These are phyloP conservation scores for Catocala nupta DNA, from an alignment of 2,888 invertebrate species.

Conservation along the genomic window DNA sequence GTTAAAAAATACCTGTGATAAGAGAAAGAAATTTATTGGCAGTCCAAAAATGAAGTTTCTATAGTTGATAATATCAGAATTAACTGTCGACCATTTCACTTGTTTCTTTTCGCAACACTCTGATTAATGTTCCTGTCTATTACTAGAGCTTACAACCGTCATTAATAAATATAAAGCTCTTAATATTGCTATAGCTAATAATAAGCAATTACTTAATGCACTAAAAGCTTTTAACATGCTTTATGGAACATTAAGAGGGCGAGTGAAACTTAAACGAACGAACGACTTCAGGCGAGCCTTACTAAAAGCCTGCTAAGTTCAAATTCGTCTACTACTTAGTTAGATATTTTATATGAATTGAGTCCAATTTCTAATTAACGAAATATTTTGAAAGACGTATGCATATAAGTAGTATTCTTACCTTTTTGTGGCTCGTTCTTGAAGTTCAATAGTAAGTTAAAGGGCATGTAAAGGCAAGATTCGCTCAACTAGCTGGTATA, in stretches of 20 bases:
- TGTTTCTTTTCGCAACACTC: background rate
- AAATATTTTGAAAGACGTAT: too few relatives aligned
- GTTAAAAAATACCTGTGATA: too few relatives aligned
- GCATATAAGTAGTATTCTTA: too few relatives aligned
- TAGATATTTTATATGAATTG: constrained; percentile 29
- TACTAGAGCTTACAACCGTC: background rate
- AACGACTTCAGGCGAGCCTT: constrained; percentile 27
- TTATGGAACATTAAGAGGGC: constrained; percentile 18
- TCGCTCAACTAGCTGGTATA: too few relatives aligned
- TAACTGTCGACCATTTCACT: background rate
- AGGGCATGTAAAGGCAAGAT: too few relatives aligned
- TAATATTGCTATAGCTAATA: constrained; percentile 24
- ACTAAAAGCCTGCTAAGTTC: constrained; percentile 38
- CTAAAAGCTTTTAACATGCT: constrained; percentile 40
- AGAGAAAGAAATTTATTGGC: too few relatives aligned
- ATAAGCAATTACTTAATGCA: constrained; percentile 31
- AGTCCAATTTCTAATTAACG: background rate
- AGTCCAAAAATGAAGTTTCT: too few relatives aligned
- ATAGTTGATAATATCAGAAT: background rate
- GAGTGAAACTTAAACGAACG: constrained; percentile 28
- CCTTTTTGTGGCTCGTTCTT: too few relatives aligned
- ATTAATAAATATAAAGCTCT: constrained; percentile 10
- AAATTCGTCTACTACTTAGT: constrained; percentile 26
- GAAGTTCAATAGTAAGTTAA: too few relatives aligned
- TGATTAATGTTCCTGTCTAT: background rate